Evolutionary conservation across 2,888 invertebrate genomes (phyloP).

Genomic region (Sericinus montela): DNA sequence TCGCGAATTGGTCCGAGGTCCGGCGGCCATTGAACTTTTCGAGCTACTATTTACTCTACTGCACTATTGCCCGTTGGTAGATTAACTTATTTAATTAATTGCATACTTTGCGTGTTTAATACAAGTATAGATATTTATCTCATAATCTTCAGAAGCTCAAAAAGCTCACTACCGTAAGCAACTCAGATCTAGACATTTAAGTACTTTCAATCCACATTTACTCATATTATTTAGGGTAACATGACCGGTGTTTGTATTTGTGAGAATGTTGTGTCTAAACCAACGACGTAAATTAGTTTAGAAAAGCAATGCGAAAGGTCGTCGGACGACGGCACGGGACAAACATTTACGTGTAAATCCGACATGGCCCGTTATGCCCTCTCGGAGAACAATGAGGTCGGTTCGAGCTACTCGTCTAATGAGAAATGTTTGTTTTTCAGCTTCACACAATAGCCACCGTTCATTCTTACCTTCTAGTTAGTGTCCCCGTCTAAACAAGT

Average conservation of each 20-base stretch:
- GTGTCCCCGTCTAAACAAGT: slow-evolving; percentile 43
- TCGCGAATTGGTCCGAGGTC: slow-evolving; percentile 78
- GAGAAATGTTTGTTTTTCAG: slow-evolving; percentile 76
- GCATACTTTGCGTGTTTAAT: too few relatives aligned
- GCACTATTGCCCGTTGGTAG: slow-evolving; percentile 31
- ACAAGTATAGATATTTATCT: too few relatives aligned
- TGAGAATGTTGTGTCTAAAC: too few relatives aligned
- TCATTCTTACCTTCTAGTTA: slow-evolving; percentile 54
- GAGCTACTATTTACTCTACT: slow-evolving; percentile 52
- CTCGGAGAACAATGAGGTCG: slow-evolving; percentile 62
- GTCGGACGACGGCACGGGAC: slow-evolving; percentile 39
- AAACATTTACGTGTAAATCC: slow-evolving; percentile 61
- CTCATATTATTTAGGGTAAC: too few relatives aligned
- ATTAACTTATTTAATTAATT: slow-evolving; percentile 29
- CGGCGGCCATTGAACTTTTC: slow-evolving; percentile 60
- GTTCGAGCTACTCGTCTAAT: slow-evolving; percentile 70
- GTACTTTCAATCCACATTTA: too few relatives aligned
- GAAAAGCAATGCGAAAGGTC: slow-evolving; percentile 54
- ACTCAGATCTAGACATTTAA: too few relatives aligned
- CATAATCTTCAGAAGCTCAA: too few relatives aligned
- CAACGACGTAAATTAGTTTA: too few relatives aligned
- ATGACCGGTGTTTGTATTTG: too few relatives aligned
- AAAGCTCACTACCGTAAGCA: too few relatives aligned
- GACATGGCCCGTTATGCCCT: slow-evolving; percentile 73
- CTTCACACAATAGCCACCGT: slow-evolving; percentile 62